A percentile compares a stretch with the other conserved stretches of the same genome.
These are phyloP conservation scores for Hyles lineata DNA, from an alignment of 2,888 invertebrate genomes.

Conservation along the genomic window DNA sequence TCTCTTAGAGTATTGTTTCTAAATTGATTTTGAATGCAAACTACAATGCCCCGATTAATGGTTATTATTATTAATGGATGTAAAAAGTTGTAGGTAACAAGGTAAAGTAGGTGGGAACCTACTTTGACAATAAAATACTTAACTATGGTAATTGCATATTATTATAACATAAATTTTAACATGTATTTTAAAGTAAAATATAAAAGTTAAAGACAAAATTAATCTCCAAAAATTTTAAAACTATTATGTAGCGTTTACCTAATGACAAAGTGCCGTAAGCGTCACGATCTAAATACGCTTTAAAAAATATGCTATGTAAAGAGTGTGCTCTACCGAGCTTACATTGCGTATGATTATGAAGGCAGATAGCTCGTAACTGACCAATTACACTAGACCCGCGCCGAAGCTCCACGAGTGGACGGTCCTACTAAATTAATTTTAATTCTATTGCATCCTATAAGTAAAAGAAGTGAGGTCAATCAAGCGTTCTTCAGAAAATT, in stretches of 20 bases:
- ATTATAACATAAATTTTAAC: too few relatives aligned
- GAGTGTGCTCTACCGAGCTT: conserved; percentile 52
- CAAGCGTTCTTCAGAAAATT: not conserved
- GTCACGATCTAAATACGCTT: conserved; percentile 70
- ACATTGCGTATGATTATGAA: conserved; percentile 49
- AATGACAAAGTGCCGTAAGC: conserved; percentile 63
- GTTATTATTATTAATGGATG: not conserved
- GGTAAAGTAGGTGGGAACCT: too few relatives aligned
- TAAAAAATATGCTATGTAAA: conserved; percentile 49
- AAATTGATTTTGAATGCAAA: too few relatives aligned
- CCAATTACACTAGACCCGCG: conserved; percentile 5
- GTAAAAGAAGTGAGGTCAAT: not conserved
- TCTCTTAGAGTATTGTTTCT: too few relatives aligned
- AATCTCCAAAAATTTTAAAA: not conserved
- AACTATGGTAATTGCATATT: too few relatives aligned
- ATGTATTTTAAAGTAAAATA: too few relatives aligned
- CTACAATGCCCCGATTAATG: too few relatives aligned
- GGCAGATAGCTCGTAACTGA: conserved; percentile 34
- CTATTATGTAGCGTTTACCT: conserved; percentile 39
- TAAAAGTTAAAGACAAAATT: too few relatives aligned
- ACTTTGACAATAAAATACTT: too few relatives aligned
- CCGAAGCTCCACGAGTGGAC: not conserved
- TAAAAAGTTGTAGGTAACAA: too few relatives aligned
- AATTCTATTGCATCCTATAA: not conserved
- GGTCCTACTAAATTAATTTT: not conserved